Conservation (phyloP, 2,797 vertebrate genomes). For the Rhinichthys osculus region DNA sequence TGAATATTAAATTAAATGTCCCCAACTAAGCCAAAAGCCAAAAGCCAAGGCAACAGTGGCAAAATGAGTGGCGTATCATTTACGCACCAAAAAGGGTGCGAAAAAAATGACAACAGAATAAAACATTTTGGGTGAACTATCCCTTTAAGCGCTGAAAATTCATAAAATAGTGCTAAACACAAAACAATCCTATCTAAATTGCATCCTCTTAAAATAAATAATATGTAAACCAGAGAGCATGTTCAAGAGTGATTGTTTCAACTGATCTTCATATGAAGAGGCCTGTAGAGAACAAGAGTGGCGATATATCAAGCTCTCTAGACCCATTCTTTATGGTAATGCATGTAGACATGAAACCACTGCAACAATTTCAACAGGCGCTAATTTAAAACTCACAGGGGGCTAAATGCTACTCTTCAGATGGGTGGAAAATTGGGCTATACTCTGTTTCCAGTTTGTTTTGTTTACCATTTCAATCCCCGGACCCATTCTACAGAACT, state of each 20-base stretch:
- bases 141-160: background rate
- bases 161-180: background rate
- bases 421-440: conserved; percentile 36
- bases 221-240: background rate
- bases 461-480: conserved; percentile 67
- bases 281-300: conserved; percentile 13
- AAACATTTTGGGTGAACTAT: too few species aligned
- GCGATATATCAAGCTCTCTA: conserved; percentile 10
- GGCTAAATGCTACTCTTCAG: background rate
- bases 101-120: background rate
- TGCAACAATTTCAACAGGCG: background rate
- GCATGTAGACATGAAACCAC: conserved; percentile 2
- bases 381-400: conserved; percentile 7
- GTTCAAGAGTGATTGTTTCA: conserved; percentile 14
- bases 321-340: conserved; percentile 44
- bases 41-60: too few species aligned
- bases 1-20: too few species aligned
- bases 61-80: too few species aligned
- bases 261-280: conserved; percentile 32
- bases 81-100: background rate
- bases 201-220: background rate
- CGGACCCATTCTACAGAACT: conserved; percentile 35
- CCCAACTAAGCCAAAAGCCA: too few species aligned
- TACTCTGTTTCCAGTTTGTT: conserved; percentile 59
- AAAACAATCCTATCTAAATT: background rate